These are phyloP conservation scores for Zonitis immaculata DNA, from an alignment of 2,888 invertebrate species.

Conservation along the genomic window DNA sequence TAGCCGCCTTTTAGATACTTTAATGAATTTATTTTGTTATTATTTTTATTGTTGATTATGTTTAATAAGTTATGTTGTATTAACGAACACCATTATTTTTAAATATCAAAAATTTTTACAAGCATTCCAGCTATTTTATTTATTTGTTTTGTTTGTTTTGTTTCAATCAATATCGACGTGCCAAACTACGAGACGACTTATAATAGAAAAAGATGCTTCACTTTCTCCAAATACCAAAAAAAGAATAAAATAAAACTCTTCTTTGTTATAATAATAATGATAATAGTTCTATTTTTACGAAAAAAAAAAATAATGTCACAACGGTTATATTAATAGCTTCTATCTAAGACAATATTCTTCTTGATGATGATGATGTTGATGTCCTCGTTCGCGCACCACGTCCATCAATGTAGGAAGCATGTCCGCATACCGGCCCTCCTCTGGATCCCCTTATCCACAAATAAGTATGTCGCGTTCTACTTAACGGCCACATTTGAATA, in stretches of 20 bases:
- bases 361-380: slow-evolving; percentile 27
- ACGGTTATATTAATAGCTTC: neutral
- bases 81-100: slow-evolving; percentile 48
- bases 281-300: neutral
- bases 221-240: neutral
- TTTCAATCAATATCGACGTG: neutral
- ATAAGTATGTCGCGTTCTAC: slow-evolving; percentile 45
- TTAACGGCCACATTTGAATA: slow-evolving; percentile 37
- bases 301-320: neutral
- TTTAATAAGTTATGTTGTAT: slow-evolving; percentile 47
- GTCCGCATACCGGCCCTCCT: slow-evolving; percentile 42
- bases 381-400: slow-evolving; percentile 44
- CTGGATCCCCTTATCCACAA: slow-evolving; percentile 25
- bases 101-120: slow-evolving; percentile 35
- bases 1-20: slow-evolving; percentile 31
- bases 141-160: too few species aligned
- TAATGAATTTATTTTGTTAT: slow-evolving; percentile 48
- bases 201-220: neutral
- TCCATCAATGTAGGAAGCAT: slow-evolving; percentile 47
- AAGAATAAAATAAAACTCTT: neutral
- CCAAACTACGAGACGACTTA: neutral
- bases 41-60: slow-evolving; percentile 50
- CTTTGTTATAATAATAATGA: neutral
- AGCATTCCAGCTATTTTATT: slow-evolving; percentile 13
- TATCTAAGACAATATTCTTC: slow-evolving; percentile 5